Conservation (phyloP, 1,140 invertebrate species). For the Nasonia longicornis region DNA sequence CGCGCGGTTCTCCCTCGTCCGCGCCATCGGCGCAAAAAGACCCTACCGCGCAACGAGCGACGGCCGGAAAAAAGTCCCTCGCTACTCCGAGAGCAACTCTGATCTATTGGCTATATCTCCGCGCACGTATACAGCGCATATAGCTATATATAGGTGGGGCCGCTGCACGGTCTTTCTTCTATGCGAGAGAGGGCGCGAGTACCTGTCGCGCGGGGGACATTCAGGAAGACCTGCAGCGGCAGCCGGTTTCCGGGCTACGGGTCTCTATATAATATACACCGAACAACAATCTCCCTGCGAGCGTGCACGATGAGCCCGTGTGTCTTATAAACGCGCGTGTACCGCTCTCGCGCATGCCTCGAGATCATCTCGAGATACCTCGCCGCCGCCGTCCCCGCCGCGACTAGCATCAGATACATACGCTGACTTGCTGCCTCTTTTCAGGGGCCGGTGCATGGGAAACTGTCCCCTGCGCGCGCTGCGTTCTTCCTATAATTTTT, state of each 20-base stretch:
- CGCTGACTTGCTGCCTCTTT: not conserved
- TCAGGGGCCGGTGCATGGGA: constrained; percentile 34
- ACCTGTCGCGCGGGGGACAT: constrained; percentile 47
- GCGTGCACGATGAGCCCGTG: not conserved
- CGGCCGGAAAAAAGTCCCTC: not conserved
- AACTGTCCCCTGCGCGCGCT: constrained; percentile 26
- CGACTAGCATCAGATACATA: constrained; percentile 29
- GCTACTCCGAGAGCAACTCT: not conserved
- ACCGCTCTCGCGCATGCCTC: constrained; percentile 33
- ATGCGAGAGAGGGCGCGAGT: constrained; percentile 33
- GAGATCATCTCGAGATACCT: constrained; percentile 43
- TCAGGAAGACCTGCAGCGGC: constrained; percentile 43
- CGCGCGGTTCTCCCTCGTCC: constrained; percentile 46
- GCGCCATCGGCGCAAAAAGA: constrained; percentile 55
- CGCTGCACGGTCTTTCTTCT: not conserved
- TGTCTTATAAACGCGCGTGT: constrained; percentile 38
- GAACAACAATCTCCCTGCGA: constrained; percentile 31
- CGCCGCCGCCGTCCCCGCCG: not conserved
- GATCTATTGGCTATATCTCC: constrained; percentile 18
- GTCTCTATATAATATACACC: not conserved
- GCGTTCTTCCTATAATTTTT: too few relatives aligned
- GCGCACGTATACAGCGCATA: not conserved
- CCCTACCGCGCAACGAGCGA: not conserved
- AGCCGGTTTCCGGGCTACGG: constrained; percentile 40
- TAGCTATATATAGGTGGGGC: not conserved